These are phyloP conservation scores for Andrena flavipes DNA, from an alignment of 2,888 invertebrate genomes.

Conservation along the genomic window DNA sequence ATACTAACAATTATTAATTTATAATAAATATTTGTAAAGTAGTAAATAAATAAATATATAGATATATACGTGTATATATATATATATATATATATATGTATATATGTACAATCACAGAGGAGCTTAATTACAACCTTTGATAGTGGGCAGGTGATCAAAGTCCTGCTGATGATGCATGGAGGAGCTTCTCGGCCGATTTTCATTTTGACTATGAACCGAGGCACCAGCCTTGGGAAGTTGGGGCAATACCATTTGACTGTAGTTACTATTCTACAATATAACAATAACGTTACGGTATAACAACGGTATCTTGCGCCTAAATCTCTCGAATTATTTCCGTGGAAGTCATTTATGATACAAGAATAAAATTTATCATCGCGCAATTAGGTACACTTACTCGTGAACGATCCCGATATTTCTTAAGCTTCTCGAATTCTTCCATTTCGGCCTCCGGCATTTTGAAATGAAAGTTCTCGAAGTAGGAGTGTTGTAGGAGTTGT, in stretches of 20 bases:
- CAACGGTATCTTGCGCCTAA: background rate
- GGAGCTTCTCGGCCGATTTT: constrained; percentile 80
- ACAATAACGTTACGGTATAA: background rate
- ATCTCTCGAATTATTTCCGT: background rate
- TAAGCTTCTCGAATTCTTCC: constrained; percentile 88
- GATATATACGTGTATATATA: constrained; percentile 29
- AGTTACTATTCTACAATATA: constrained; percentile 85
- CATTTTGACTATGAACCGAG: constrained; percentile 84
- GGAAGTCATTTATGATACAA: no score
- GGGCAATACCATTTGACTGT: constrained; percentile 88
- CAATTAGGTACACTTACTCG: constrained; percentile 85
- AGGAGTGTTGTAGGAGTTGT: constrained; percentile 94
- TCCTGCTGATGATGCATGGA: constrained; percentile 85
- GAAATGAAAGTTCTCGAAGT: constrained; percentile 95
- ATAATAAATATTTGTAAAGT: constrained; percentile 59
- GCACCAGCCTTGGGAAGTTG: constrained; percentile 88
- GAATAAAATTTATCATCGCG: background rate
- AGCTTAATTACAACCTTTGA: constrained; percentile 86
- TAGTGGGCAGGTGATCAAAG: constrained; percentile 91
- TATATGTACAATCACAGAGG: constrained; percentile 73
- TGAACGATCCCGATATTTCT: constrained; percentile 87
- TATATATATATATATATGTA: constrained; percentile 51
- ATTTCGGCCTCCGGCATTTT: constrained; percentile 91
- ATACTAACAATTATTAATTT: constrained; percentile 45
- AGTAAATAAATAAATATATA: constrained; percentile 60